These are phyloP conservation scores for Siphlonurus alternatus DNA, from an alignment of 2,888 invertebrate genomes.

Conservation along the genomic window DNA sequence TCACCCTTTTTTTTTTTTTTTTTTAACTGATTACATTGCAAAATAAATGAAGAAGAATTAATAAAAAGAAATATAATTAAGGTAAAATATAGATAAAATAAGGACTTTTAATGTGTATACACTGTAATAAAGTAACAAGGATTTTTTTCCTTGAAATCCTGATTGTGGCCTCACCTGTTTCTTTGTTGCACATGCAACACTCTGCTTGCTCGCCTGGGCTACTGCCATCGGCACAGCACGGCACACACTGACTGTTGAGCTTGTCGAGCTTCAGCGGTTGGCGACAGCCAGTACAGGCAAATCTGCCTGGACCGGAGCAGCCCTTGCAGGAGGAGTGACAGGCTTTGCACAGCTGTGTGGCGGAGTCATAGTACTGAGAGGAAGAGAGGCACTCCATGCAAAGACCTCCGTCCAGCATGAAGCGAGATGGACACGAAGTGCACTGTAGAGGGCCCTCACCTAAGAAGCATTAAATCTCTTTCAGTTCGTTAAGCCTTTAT, in stretches of 20 bases:
- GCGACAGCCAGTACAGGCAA: slow-evolving; percentile 45
- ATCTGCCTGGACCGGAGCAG: slow-evolving; percentile 50
- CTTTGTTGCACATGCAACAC: slow-evolving; percentile 53
- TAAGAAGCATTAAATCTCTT: slow-evolving; percentile 19
- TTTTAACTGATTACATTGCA: no score
- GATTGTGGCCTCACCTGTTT: slow-evolving; percentile 45
- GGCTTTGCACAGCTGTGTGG: slow-evolving; percentile 45
- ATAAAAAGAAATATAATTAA: no score
- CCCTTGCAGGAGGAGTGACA: slow-evolving; percentile 49
- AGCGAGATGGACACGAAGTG: slow-evolving; percentile 52
- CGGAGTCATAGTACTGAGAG: slow-evolving; percentile 52
- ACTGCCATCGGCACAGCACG: slow-evolving; percentile 44
- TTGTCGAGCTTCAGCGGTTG: slow-evolving; percentile 48
- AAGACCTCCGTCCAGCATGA: slow-evolving; percentile 53
- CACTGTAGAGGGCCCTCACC: slow-evolving; percentile 58
- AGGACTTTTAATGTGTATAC: no score
- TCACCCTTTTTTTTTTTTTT: no score
- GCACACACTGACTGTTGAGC: slow-evolving; percentile 57
- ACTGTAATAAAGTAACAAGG: no score
- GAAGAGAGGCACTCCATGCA: slow-evolving; percentile 55
- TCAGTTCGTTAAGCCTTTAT: background rate
- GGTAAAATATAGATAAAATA: no score
- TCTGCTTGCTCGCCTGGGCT: slow-evolving; percentile 27
- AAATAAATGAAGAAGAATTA: no score
- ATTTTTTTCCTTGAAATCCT: no score